Conservation (phyloP, 2,797 vertebrate species). For the Acipenser transmontanus region DNA sequence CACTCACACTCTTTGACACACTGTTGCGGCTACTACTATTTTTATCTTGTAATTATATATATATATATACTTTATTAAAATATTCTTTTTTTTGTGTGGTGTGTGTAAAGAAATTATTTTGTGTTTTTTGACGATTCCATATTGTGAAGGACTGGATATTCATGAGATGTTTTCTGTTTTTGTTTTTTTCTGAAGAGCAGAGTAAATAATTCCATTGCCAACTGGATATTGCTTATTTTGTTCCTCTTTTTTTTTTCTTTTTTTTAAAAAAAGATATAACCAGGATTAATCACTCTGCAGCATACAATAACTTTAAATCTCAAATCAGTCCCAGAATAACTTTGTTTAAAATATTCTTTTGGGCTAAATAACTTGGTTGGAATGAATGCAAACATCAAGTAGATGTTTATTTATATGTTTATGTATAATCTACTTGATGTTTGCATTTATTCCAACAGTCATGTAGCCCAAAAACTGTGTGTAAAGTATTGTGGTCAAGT, state of each 20-base stretch:
- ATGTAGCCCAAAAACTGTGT: no score
- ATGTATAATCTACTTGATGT: background rate
- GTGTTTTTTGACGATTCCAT: constrained; percentile 38
- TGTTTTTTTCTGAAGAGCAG: constrained; percentile 29
- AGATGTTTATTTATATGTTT: no score
- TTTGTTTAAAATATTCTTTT: no score
- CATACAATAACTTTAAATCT: no score
- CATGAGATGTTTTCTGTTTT: constrained; percentile 25
- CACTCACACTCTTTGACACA: constrained; percentile 23
- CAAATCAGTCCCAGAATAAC: no score
- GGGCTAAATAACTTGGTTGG: no score
- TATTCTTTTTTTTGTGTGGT: no score
- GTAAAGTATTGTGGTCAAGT: no score
- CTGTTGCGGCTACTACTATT: constrained; percentile 36
- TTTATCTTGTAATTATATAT: constrained; percentile 54
- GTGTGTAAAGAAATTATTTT: constrained; percentile 25
- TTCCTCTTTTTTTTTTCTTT: constrained; percentile 27
- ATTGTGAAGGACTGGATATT: constrained; percentile 50
- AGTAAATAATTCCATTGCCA: constrained; percentile 42
- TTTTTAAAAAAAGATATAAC: constrained; percentile 9
- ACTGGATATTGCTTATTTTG: constrained; percentile 27
- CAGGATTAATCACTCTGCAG: background rate
- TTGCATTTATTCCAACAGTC: no score
- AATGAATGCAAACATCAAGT: no score
- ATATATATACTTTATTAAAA: no score